These are phyloP conservation scores for Napeogenes sylphis DNA, from an alignment of 2,888 invertebrate genomes.

Conservation along the genomic window DNA sequence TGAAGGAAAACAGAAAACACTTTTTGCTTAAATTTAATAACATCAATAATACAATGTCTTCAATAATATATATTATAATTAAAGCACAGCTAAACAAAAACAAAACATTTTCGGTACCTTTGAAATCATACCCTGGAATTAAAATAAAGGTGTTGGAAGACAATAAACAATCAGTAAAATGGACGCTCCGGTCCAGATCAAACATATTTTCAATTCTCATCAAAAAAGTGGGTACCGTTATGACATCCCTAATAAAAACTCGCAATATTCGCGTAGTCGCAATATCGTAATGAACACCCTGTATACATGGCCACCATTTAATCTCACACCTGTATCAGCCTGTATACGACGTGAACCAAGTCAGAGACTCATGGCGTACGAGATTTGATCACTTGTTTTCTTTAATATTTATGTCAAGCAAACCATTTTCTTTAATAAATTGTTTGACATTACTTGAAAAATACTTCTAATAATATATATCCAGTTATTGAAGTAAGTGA, in stretches of 20 bases:
- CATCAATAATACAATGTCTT: no score
- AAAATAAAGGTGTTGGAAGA: constrained; percentile 1
- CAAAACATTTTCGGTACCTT: no score
- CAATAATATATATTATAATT: no score
- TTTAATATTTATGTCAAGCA: no score
- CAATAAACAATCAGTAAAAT: constrained; percentile 47
- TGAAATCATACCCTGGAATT: background rate
- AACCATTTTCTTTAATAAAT: no score
- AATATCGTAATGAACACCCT: constrained; percentile 77
- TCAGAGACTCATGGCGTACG: constrained; percentile 19
- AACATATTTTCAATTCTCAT: constrained; percentile 75
- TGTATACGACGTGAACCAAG: constrained; percentile 43
- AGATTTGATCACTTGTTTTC: no score
- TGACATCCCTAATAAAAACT: constrained; percentile 72
- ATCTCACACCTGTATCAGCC: constrained; percentile 76
- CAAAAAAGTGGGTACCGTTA: constrained; percentile 70
- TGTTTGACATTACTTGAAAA: background rate
- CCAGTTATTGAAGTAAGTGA: no score
- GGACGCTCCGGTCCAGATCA: constrained; percentile 49
- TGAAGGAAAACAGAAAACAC: no score
- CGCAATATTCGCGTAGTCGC: constrained; percentile 68
- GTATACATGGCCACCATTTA: constrained; percentile 74
- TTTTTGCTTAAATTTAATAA: no score
- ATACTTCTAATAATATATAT: background rate
- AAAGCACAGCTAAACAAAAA: no score